Evolutionary conservation across 2,797 vertebrate genomes (phyloP).

Genomic region (Psittacula echo): DNA sequence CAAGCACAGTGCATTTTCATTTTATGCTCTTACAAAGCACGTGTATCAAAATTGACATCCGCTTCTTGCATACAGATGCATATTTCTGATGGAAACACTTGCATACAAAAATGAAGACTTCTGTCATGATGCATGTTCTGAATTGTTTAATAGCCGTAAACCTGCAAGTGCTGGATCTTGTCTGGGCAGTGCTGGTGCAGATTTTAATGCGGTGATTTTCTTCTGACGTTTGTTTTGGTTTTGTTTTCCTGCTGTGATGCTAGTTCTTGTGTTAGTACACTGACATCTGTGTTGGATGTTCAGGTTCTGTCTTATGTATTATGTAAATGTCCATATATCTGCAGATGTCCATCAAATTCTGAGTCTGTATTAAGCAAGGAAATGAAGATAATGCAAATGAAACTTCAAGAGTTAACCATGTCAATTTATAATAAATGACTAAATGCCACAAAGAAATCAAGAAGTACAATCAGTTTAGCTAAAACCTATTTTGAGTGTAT

Average conservation of each 20-base stretch:
- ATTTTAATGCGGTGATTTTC: not conserved
- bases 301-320: not conserved
- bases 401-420: slow-evolving; percentile 49
- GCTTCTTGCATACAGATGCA: not conserved
- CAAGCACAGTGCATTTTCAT: not conserved
- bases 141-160: not conserved
- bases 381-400: slow-evolving; percentile 53
- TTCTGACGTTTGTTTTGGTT: not conserved
- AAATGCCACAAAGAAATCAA: slow-evolving; percentile 45
- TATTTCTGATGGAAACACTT: not conserved
- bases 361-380: slow-evolving; percentile 34
- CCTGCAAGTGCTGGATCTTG: not conserved
- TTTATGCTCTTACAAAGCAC: not conserved
- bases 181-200: not conserved
- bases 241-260: not conserved
- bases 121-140: not conserved
- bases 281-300: not conserved
- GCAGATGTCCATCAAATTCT: not conserved
- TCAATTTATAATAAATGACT: slow-evolving; percentile 54
- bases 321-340: not conserved
- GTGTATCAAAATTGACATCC: not conserved
- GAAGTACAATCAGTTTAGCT: slow-evolving; percentile 18
- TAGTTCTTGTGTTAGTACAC: not conserved
- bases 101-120: not conserved
- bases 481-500: slow-evolving; percentile 14